Evolutionary conservation across 2,797 vertebrate genomes (phyloP).

Genomic region (Apodemus agrarius): DNA sequence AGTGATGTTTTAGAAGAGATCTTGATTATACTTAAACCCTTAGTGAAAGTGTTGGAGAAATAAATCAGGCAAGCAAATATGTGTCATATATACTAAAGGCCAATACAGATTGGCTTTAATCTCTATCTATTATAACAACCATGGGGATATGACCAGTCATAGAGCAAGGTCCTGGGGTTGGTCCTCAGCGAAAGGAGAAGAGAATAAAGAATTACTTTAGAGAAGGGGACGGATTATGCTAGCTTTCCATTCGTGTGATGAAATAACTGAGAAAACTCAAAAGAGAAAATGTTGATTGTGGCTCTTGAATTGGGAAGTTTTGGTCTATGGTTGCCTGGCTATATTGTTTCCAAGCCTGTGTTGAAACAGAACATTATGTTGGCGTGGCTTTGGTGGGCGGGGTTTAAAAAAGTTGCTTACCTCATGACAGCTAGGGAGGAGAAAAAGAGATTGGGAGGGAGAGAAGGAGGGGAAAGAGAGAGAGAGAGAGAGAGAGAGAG

Average conservation of each 20-base stretch:
- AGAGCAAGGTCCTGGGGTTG: neutral
- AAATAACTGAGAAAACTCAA: neutral
- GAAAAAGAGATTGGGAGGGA: neutral
- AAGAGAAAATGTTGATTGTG: neutral
- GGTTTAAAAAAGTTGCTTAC: neutral
- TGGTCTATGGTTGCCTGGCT: neutral
- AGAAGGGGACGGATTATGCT: neutral
- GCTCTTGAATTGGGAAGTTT: neutral
- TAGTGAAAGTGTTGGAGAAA: neutral
- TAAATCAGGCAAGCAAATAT: neutral
- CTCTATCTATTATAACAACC: neutral
- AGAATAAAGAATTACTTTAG: neutral
- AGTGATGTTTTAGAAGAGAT: neutral
- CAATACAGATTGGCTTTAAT: neutral
- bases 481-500: neutral
- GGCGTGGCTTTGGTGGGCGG: neutral
- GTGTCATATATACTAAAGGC: neutral
- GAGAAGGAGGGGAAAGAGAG: no score
- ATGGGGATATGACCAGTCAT: neutral
- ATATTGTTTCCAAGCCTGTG: neutral
- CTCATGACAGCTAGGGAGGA: neutral
- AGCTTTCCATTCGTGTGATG: neutral
- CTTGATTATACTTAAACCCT: neutral
- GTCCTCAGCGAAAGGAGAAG: neutral
- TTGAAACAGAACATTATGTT: neutral